A percentile compares a stretch with the other conserved stretches of the same genome.
Evolutionary conservation across 2,797 vertebrate species (phyloP).

Genomic region (Diglossa cyanea): DNA sequence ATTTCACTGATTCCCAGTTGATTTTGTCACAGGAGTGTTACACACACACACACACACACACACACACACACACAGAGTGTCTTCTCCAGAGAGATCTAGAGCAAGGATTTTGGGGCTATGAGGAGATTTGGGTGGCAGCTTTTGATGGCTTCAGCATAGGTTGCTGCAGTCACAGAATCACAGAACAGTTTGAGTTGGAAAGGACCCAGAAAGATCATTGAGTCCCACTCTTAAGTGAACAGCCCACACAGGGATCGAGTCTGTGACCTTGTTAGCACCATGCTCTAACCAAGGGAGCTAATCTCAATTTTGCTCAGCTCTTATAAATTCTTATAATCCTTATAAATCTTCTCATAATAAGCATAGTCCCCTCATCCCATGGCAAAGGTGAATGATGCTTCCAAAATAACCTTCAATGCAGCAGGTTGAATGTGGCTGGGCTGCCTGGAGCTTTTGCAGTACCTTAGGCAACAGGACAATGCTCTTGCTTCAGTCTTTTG

Average conservation of each 20-base stretch:
- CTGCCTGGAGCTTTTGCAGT: background rate
- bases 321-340: background rate
- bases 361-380: background rate
- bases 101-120: background rate
- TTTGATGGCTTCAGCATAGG: background rate
- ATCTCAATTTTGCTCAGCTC: background rate
- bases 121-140: background rate
- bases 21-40: background rate
- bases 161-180: background rate
- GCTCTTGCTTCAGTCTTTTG: background rate
- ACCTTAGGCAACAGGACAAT: background rate
- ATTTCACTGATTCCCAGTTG: background rate
- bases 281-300: background rate
- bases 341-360: background rate
- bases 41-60: background rate
- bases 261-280: background rate
- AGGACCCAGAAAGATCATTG: background rate
- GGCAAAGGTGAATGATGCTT: background rate
- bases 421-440: background rate
- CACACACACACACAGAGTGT: background rate
- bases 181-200: background rate
- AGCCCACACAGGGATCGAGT: accelerated
- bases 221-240: background rate
- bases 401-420: background rate
- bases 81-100: background rate